phyloP scores from a whole-genome alignment of 2,113 vertebrate genomes.

The Polypterus senegalus region DNA sequence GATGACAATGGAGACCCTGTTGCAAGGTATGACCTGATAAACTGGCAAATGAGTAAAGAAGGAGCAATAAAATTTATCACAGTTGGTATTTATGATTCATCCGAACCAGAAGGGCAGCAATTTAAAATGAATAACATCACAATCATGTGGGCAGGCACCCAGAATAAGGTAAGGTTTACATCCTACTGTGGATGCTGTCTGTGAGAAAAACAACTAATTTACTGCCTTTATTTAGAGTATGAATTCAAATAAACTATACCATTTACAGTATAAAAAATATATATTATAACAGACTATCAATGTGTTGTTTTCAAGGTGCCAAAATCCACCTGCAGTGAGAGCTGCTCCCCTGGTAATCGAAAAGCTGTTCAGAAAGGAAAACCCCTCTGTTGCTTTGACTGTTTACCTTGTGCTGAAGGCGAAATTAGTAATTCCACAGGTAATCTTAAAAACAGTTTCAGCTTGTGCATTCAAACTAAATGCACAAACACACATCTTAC shows the following conservation, averaged over 20 bases:
- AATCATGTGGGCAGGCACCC: conserved; percentile 33
- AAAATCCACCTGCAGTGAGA: conserved; percentile 9
- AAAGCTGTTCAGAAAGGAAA: conserved; percentile 10
- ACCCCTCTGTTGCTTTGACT: conserved; percentile 13
- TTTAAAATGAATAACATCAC: conserved; percentile 23
- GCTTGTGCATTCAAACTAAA: no score
- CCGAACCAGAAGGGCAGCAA: conserved; percentile 21
- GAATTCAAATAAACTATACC: no score
- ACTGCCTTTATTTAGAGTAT: no score
- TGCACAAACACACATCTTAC: no score
- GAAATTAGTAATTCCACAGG: conserved; percentile 9
- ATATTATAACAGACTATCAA: no score
- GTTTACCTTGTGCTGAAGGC: conserved; percentile 13
- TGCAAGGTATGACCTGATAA: conserved; percentile 1
- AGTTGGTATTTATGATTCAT: conserved; percentile 36
- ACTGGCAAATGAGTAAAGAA: conserved; percentile 33
- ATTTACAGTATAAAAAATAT: no score
- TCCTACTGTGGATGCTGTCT: background rate
- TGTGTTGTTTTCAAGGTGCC: conserved; percentile 1
- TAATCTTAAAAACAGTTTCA: background rate
- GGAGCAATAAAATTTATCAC: conserved; percentile 25
- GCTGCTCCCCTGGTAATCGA: conserved; percentile 10
- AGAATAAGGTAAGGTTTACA: conserved; percentile 21
- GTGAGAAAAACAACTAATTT: no score
- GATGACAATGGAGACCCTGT: background rate